Evolutionary conservation across 2,888 invertebrate genomes (phyloP).

Genomic region (Hirtodrosophila alboralis): DNA sequence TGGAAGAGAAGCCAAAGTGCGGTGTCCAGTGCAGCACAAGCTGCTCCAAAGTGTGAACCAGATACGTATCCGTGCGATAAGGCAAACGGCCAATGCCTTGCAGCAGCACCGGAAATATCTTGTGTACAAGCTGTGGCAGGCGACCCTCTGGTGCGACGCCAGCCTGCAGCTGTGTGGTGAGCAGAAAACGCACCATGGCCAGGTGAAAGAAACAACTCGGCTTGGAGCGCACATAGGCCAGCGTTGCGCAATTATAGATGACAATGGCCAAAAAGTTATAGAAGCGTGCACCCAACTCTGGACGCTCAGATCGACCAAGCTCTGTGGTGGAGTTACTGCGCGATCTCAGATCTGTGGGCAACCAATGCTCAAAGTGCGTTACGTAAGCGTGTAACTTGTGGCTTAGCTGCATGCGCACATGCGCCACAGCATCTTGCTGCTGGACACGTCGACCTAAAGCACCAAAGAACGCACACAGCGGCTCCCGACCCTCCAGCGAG

Average conservation of each 20-base stretch:
- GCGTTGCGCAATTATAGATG: slow-evolving; percentile 82
- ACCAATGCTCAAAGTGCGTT: slow-evolving; percentile 82
- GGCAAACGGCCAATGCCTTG: slow-evolving; percentile 85
- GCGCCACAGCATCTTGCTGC: slow-evolving; percentile 30
- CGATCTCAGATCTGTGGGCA: slow-evolving; percentile 54
- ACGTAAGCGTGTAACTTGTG: slow-evolving; percentile 81
- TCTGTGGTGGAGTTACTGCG: neutral
- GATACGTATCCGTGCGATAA: slow-evolving; percentile 84
- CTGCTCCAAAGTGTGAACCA: slow-evolving; percentile 85
- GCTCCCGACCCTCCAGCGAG: slow-evolving; percentile 79
- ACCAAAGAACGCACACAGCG: slow-evolving; percentile 81
- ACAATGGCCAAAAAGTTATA: slow-evolving; percentile 83
- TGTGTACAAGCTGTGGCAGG: slow-evolving; percentile 84
- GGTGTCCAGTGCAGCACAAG: slow-evolving; percentile 84
- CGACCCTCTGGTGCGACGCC: slow-evolving; percentile 84
- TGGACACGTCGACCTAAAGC: slow-evolving; percentile 76
- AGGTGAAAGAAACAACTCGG: slow-evolving; percentile 85
- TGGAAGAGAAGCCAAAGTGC: slow-evolving; percentile 78
- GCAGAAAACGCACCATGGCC: slow-evolving; percentile 85
- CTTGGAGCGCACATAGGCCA: slow-evolving; percentile 81
- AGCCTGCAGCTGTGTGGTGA: slow-evolving; percentile 85
- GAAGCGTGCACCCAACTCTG: slow-evolving; percentile 79
- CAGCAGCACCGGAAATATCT: slow-evolving; percentile 85
- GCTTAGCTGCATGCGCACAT: slow-evolving; percentile 72
- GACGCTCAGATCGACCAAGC: slow-evolving; percentile 59